Evolutionary conservation across 2,888 invertebrate species (phyloP).

Genomic region (Melieria picta): DNA sequence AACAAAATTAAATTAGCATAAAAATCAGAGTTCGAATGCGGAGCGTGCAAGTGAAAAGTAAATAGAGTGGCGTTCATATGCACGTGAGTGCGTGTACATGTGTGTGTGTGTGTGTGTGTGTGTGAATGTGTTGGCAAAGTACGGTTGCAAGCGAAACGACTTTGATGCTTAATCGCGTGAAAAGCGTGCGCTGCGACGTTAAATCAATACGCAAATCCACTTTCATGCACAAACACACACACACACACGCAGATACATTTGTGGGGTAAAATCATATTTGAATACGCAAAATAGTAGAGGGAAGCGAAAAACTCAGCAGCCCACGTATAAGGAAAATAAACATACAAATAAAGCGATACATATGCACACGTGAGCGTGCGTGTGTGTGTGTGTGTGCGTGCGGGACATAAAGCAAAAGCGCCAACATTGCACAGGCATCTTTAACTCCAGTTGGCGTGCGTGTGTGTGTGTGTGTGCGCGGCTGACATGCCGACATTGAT

Average conservation of each 20-base stretch:
- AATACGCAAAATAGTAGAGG: too few species aligned
- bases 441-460: too few species aligned
- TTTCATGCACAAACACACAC: constrained; percentile 2
- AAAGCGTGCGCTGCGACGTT: constrained; percentile 33
- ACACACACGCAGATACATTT: constrained; percentile 4
- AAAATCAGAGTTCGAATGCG: constrained; percentile 1
- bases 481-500: too few species aligned
- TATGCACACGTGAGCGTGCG: background rate
- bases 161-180: constrained; percentile 40
- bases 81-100: background rate
- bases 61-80: background rate
- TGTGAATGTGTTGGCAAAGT: background rate
- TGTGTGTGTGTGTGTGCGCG: background rate
- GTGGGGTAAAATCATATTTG: background rate
- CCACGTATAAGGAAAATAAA: too few species aligned
- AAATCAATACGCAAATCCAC: constrained; percentile 23
- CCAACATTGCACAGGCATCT: too few species aligned
- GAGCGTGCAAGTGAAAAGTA: too few species aligned
- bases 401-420: too few species aligned
- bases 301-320: too few species aligned
- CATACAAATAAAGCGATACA: background rate
- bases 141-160: background rate
- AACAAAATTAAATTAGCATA: background rate
- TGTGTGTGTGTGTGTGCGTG: background rate
- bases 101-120: constrained; percentile 1